Conservation (phyloP, 2,797 vertebrate species). For the Galaxias olidus region DNA sequence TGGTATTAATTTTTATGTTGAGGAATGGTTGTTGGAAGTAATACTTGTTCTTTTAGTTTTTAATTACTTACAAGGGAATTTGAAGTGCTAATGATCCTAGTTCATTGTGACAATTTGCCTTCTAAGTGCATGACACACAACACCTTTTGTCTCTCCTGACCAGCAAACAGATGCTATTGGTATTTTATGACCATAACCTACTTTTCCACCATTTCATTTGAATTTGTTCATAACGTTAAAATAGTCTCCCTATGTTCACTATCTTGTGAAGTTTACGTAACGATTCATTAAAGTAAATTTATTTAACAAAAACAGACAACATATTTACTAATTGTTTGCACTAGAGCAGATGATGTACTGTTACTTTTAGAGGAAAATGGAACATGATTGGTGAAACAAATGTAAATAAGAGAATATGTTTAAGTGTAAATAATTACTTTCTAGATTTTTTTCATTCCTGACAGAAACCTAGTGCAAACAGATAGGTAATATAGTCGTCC, state of each 20-base stretch:
- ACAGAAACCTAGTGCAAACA: conserved; percentile 28
- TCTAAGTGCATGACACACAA: conserved; percentile 4
- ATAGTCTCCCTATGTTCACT: neutral
- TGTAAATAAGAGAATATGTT: conserved; percentile 68
- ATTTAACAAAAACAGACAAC: no score
- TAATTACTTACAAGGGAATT: conserved; percentile 34
- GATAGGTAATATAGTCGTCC: conserved; percentile 1
- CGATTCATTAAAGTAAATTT: neutral
- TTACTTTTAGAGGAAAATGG: conserved; percentile 32
- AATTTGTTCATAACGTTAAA: neutral
- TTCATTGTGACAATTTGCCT: conserved; percentile 15
- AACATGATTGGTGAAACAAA: conserved; percentile 37
- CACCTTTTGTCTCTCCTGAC: neutral
- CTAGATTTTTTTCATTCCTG: conserved; percentile 38
- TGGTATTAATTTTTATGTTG: conserved; percentile 27
- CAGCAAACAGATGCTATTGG: neutral
- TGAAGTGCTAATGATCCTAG: conserved; percentile 31
- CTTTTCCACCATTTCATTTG: neutral
- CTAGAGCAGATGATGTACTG: neutral
- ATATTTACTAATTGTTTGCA: neutral
- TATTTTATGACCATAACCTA: neutral
- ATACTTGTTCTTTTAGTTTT: conserved; percentile 46
- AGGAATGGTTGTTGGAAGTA: conserved; percentile 16
- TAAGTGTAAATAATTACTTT: conserved; percentile 66
- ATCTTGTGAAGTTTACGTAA: neutral